phyloP scores from a whole-genome alignment of 2,888 invertebrate species.

The Zaprionus bogoriensis region DNA sequence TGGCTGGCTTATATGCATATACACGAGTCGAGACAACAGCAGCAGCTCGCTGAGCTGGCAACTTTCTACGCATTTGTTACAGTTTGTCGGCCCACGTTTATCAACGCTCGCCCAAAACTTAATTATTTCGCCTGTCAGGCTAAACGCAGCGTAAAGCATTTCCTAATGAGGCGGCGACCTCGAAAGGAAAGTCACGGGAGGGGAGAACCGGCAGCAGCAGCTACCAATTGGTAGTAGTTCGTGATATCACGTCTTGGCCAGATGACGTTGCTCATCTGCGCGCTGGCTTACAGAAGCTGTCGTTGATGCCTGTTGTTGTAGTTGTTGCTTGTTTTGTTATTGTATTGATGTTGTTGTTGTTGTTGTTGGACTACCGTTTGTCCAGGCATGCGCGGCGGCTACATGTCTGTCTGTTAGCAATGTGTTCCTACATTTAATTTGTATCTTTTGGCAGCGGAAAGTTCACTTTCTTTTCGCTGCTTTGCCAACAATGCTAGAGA shows the following conservation, averaged over 20 bases:
- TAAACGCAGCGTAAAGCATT: slow-evolving; percentile 49
- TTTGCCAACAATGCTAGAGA: background rate
- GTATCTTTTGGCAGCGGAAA: background rate
- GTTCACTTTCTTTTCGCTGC: slow-evolving; percentile 5
- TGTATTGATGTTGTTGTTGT: background rate
- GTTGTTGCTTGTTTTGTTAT: slow-evolving; percentile 50
- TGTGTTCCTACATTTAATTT: background rate
- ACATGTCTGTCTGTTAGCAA: background rate
- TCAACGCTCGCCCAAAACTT: slow-evolving; percentile 58
- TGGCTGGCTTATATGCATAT: slow-evolving; percentile 32
- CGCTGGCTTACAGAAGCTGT: slow-evolving; percentile 29
- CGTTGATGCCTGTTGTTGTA: slow-evolving; percentile 23
- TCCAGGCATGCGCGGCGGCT: background rate
- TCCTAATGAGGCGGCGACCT: slow-evolving; percentile 65
- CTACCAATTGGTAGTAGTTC: slow-evolving; percentile 41
- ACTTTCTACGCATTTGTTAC: slow-evolving; percentile 76
- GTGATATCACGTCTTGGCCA: slow-evolving; percentile 56
- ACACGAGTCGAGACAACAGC: slow-evolving; percentile 33
- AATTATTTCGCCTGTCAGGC: slow-evolving; percentile 74
- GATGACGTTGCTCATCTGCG: slow-evolving; percentile 60
- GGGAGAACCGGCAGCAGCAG: background rate
- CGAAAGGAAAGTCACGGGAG: slow-evolving; percentile 59
- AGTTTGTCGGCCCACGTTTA: slow-evolving; percentile 64
- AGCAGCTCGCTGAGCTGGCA: slow-evolving; percentile 21
- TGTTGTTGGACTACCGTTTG: background rate